Percentiles rank a stretch among this genome's conserved stretches.
Conservation (phyloP, 2,888 invertebrate genomes). For the Pristionchus exspectatus region DNA sequence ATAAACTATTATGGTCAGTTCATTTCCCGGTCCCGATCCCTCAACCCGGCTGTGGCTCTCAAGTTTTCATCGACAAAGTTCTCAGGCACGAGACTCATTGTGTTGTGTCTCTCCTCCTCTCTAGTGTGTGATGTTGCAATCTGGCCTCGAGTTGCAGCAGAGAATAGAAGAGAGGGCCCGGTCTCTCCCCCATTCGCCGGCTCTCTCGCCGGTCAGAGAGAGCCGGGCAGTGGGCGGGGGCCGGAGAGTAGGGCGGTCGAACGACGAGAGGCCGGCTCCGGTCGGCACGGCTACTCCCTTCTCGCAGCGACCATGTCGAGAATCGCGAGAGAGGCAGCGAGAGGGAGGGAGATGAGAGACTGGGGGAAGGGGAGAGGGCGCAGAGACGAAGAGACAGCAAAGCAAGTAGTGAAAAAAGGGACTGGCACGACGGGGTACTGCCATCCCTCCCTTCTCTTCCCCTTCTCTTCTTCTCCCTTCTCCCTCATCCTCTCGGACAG, state of each 20-base stretch:
- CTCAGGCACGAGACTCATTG: background rate
- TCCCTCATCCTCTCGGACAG: background rate
- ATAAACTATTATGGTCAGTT: too few relatives aligned
- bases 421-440: conserved; percentile 40
- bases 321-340: background rate
- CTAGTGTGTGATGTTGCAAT: conserved; percentile 47
- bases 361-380: too few relatives aligned
- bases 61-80: background rate
- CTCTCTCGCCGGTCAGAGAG: background rate
- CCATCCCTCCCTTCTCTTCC: background rate
- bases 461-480: background rate
- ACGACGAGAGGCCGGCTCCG: conserved; percentile 7
- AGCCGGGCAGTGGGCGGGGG: background rate
- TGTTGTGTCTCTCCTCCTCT: conserved; percentile 20
- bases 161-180: background rate
- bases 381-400: background rate
- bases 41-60: background rate
- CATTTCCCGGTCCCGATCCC: conserved; percentile 6
- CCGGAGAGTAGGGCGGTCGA: background rate
- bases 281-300: conserved; percentile 28
- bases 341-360: conserved; percentile 1
- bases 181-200: background rate
- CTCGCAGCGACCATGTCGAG: conserved; percentile 4
- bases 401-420: background rate
- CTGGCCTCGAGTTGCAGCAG: conserved; percentile 6